Base-by-base conservation (phyloP, 2,797 vertebrate species). In the Jordanella pulchra region DNA sequence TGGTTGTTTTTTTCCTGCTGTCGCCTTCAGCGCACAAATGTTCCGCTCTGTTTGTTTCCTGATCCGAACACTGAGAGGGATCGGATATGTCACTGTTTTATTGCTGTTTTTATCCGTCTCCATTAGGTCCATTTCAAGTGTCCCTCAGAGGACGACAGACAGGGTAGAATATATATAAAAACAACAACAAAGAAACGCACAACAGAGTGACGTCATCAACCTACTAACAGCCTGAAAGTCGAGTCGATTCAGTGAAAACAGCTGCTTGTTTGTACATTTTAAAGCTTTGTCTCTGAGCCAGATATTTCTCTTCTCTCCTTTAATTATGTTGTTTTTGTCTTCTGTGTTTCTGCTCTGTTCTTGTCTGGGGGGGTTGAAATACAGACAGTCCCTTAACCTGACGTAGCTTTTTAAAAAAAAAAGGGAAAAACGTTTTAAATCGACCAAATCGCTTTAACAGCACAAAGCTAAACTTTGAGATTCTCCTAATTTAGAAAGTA, bases 281-380 rank as follows among this genome's bases (percentile, higher is more conserved):
- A 73, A 76, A 78, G 81, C 71, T 83, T 81, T 65, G 67, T 88
- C 83, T 77, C 85, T 93, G 93, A 93, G 92, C 91, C 91, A 87
- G 67, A 81, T 79, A 32, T 1, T 75, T 75, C 53, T 28, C 47
- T 56, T 6, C 39, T 30, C 65, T 69, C 44, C 54, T 66, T 47
- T 63, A 63, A 84, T 68, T 17, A 1, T 35, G 54, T 13, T 67
- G 14, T 65, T 84, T 72, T 9, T 5, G 42, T 60, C 15, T 69
- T 27, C 72, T 39, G 56, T 67, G 44, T 78, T 81, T 77, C 84
- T 50, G 72, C 80, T 53, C 30, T 72, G 15, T 55, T 68, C 23
- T 65, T 51, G 47, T 58, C 39, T 3, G 47, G 25, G 64, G 53
- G 67, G 65, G 39, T 12, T 61, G 39, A 61, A n/a, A 61, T 17